These are phyloP conservation scores for Ciconia boyciana DNA, from an alignment of 2,113 vertebrate species.

Conservation along the genomic window DNA sequence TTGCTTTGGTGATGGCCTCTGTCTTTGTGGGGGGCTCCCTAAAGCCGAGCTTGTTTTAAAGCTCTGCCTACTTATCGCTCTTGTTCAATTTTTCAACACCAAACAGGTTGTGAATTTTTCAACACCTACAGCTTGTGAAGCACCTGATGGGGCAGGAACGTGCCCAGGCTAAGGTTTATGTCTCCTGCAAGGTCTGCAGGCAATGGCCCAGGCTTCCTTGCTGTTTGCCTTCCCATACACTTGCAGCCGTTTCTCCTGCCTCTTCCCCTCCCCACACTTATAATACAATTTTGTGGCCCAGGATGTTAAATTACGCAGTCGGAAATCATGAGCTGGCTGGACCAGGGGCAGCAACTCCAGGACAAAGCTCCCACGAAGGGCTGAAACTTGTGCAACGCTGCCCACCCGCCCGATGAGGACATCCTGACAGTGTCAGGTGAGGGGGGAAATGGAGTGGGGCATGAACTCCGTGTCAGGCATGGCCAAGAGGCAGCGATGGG, in stretches of 20 bases:
- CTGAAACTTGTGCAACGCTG: neutral
- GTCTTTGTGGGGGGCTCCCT: neutral
- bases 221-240: neutral
- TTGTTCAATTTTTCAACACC: neutral
- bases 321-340: neutral
- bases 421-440: neutral
- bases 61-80: neutral
- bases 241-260: neutral
- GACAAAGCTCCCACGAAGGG: neutral
- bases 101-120: neutral
- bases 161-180: neutral
- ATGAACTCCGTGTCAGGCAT: neutral
- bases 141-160: neutral
- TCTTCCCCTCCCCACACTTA: neutral
- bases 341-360: neutral
- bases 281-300: neutral
- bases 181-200: neutral
- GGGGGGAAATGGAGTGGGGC: neutral
- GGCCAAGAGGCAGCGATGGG: neutral
- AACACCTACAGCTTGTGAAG: neutral
- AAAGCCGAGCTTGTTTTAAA: neutral
- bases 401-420: rapidly evolving
- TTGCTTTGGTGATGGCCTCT: neutral
- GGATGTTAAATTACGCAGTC: neutral
- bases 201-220: neutral